phyloP scores from a whole-genome alignment of 2,797 vertebrate genomes.

The Pipistrellus pipistrellus region DNA sequence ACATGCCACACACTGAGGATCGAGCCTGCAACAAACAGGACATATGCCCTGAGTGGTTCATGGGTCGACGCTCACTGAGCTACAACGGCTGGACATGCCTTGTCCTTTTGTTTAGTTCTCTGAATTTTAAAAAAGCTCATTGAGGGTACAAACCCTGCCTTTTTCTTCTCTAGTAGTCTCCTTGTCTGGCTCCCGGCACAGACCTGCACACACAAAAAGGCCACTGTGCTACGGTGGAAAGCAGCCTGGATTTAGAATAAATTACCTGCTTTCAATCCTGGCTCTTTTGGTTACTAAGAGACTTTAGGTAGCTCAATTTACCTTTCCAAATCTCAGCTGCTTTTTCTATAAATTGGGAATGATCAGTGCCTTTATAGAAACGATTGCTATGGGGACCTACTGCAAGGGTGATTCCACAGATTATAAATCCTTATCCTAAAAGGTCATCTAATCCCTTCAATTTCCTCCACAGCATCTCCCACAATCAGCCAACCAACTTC shows the following conservation, averaged over 20 bases:
- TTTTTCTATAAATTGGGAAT: constrained; percentile 45
- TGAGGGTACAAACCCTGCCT: background rate
- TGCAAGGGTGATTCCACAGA: constrained; percentile 31
- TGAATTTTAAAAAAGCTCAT: background rate
- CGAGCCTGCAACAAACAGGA: too few species aligned
- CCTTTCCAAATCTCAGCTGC: constrained; percentile 41
- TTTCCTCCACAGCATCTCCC: background rate
- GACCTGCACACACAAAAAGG: constrained; percentile 12
- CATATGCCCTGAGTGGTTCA: too few species aligned
- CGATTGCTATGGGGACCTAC: background rate
- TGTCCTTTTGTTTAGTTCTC: background rate
- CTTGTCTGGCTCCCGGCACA: background rate
- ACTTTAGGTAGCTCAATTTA: constrained; percentile 15
- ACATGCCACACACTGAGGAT: too few species aligned
- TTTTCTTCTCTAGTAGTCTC: constrained; percentile 8
- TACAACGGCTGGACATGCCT: background rate
- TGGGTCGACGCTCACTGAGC: too few species aligned
- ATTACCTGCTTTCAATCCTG: constrained; percentile 31
- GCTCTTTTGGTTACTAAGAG: constrained; percentile 37
- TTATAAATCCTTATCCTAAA: constrained; percentile 8
- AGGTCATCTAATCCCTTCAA: background rate
- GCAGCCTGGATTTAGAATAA: background rate
- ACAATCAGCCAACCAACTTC: constrained; percentile 33
- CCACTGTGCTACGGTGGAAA: background rate
- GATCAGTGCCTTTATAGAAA: constrained; percentile 53